phyloP scores from a whole-genome alignment of 2,888 invertebrate species.

The Xanthia togata region DNA sequence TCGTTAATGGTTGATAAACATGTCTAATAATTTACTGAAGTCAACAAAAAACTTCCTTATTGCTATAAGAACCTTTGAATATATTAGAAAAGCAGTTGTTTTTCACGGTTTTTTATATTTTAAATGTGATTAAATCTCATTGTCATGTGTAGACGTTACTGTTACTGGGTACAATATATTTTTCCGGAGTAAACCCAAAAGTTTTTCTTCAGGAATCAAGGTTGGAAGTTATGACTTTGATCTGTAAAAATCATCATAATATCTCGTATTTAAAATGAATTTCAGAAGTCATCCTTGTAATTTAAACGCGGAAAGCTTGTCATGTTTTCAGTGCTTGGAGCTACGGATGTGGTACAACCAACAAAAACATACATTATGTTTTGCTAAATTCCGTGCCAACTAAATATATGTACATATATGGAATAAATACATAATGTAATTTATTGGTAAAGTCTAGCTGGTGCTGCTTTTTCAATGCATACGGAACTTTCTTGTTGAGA shows the following conservation, averaged over 20 bases:
- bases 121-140: background rate
- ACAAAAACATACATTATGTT: background rate
- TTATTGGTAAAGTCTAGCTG: background rate
- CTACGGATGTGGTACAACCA: background rate
- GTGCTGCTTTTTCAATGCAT: background rate
- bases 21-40: background rate
- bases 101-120: background rate
- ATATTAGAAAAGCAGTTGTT: background rate
- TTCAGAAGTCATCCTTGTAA: background rate
- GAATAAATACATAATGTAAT: background rate
- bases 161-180: background rate
- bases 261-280: background rate
- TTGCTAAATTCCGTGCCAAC: slow-evolving; percentile 17
- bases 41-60: slow-evolving; percentile 15
- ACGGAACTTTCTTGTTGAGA: background rate
- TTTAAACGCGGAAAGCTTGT: slow-evolving; percentile 3
- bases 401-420: background rate
- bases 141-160: background rate
- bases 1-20: slow-evolving; percentile 10
- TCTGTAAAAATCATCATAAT: background rate
- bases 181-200: background rate
- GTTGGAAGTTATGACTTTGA: background rate
- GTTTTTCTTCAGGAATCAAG: background rate
- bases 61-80: background rate
- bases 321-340: background rate